phyloP scores from a whole-genome alignment of 2,888 invertebrate species.

The Ormyrus thymus region DNA sequence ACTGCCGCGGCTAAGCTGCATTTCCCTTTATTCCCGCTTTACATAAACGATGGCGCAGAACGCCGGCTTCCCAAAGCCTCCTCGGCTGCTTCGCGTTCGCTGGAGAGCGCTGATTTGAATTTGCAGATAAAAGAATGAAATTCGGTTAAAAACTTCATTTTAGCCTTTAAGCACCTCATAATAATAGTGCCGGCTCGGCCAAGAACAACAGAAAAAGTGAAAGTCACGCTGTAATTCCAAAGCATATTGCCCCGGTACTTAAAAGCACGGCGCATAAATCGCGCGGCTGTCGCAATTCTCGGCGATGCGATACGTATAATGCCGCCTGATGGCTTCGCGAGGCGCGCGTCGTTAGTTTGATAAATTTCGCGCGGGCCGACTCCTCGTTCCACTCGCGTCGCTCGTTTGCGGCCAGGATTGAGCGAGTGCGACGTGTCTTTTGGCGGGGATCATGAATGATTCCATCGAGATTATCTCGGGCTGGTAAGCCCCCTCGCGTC shows the following conservation, averaged over 20 bases:
- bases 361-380: conserved; percentile 32
- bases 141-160: neutral
- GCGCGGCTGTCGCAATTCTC: conserved; percentile 25
- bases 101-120: neutral
- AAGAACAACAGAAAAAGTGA: conserved; percentile 44
- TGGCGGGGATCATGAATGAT: neutral
- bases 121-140: neutral
- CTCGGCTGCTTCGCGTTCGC: too few species aligned
- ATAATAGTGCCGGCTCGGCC: conserved; percentile 5
- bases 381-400: neutral
- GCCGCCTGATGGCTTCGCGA: neutral
- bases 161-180: neutral
- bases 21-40: too few species aligned
- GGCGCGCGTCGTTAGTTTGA: conserved; percentile 26
- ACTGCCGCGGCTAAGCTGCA: too few species aligned
- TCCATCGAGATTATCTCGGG: neutral
- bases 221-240: conserved; percentile 41
- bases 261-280: conserved; percentile 7
- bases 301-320: conserved; percentile 27
- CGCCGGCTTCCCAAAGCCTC: too few species aligned
- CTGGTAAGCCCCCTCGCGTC: neutral
- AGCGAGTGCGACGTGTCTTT: neutral
- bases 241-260: conserved; percentile 19
- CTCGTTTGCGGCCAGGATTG: neutral
- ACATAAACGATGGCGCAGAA: too few species aligned